Evolutionary conservation across 2,113 vertebrate genomes (phyloP).

Genomic region (Nannospalax galili): DNA sequence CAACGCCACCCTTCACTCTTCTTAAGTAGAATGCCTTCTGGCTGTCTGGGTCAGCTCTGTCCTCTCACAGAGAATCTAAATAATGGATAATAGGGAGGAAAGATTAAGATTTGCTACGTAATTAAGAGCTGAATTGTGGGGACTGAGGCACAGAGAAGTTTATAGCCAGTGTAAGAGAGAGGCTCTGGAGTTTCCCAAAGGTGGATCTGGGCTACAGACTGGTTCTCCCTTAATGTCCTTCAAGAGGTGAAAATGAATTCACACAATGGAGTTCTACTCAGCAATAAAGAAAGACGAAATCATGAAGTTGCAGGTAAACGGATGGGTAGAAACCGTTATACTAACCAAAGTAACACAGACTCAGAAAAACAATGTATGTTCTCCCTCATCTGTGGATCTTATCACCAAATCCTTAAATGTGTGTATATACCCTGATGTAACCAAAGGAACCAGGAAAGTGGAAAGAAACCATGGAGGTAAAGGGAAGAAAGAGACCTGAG

Average conservation of each 20-base stretch:
- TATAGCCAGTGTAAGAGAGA: background rate
- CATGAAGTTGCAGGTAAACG: no score
- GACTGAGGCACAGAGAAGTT: background rate
- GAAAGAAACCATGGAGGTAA: no score
- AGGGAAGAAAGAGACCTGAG: no score
- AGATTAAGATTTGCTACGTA: background rate
- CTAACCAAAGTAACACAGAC: no score
- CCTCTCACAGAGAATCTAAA: background rate
- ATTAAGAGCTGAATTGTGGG: background rate
- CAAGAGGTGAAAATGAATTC: background rate
- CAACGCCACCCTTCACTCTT: background rate
- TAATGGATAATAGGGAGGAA: background rate
- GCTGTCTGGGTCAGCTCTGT: background rate
- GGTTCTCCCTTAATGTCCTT: background rate
- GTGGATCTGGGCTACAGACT: background rate
- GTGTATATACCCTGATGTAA: no score
- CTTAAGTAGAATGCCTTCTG: background rate
- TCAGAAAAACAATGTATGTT: no score
- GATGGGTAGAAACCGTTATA: no score
- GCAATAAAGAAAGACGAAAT: no score
- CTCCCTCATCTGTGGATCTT: no score
- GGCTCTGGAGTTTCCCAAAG: background rate
- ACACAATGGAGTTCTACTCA: no score
- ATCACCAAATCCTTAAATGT: no score
- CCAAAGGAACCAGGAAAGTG: no score